Evolutionary conservation across 2,797 vertebrate species (phyloP).

Genomic region (Cephalopachus bancanus): DNA sequence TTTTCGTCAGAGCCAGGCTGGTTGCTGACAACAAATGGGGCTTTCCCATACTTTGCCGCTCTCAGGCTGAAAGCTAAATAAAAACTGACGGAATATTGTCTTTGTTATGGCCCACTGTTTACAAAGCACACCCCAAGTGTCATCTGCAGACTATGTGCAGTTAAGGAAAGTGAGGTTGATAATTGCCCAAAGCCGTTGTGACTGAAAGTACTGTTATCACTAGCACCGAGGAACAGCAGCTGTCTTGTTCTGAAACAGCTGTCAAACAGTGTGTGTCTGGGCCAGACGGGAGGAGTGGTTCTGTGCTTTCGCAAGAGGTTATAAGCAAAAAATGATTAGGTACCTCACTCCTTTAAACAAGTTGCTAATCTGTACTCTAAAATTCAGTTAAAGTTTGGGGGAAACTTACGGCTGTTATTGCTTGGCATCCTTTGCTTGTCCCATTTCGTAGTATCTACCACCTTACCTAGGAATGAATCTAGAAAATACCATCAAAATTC

Average conservation of each 20-base stretch:
- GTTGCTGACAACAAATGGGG: background rate
- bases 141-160: background rate
- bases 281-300: background rate
- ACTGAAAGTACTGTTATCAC: constrained; percentile 44
- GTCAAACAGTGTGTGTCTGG: constrained; percentile 19
- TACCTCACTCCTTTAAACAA: background rate
- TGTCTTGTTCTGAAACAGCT: constrained; percentile 69
- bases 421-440: constrained; percentile 14
- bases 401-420: constrained; percentile 6
- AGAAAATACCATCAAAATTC: background rate
- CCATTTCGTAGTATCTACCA: background rate
- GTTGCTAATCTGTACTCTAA: background rate
- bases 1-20: background rate
- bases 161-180: background rate
- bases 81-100: background rate
- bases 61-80: background rate
- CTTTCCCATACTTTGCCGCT: background rate
- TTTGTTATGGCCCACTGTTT: background rate
- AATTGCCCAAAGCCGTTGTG: constrained; percentile 49
- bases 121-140: constrained; percentile 41
- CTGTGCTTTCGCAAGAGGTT: background rate
- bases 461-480: constrained; percentile 41
- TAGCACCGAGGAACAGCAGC: constrained; percentile 29
- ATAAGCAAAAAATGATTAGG: background rate
- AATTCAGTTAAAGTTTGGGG: constrained; percentile 4